phyloP scores from a whole-genome alignment of 37 sponge, comb jelly and placozoan species.

The Eunapius fragilis region DNA sequence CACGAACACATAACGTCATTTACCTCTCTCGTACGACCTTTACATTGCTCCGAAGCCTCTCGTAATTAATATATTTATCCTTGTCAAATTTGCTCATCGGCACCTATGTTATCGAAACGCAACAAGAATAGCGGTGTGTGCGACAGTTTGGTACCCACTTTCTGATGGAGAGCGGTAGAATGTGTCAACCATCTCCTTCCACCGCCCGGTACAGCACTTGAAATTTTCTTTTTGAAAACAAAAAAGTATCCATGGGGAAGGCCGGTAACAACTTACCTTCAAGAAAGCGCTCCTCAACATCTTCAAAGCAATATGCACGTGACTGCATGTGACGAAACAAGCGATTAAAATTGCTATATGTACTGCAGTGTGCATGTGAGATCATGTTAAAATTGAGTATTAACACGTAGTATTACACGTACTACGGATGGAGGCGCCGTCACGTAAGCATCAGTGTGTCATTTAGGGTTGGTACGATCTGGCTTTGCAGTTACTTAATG shows the following conservation, averaged over 20 bases:
- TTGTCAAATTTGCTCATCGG: constrained; percentile 97
- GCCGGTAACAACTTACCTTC: constrained; percentile 2
- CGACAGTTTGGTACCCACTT: constrained; percentile 3
- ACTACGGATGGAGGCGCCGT: too few relatives aligned
- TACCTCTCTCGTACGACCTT: constrained; percentile 77
- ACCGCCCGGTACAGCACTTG: neutral
- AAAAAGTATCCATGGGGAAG: too few relatives aligned
- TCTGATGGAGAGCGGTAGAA: constrained; percentile 12
- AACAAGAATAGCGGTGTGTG: neutral
- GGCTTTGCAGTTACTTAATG: too few relatives aligned
- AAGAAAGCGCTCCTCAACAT: constrained; percentile 38
- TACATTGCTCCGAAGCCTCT: constrained; percentile 61
- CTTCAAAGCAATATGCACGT: neutral
- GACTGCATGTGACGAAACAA: neutral
- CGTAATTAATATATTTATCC: constrained; percentile 76
- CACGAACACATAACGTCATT: neutral
- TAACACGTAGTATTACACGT: too few relatives aligned
- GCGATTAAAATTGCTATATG: neutral
- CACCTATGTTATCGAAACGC: constrained; percentile 47
- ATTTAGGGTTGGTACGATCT: too few relatives aligned
- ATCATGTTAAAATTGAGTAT: too few relatives aligned
- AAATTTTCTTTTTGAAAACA: neutral
- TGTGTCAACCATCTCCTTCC: constrained; percentile 36
- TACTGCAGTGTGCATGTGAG: too few relatives aligned
- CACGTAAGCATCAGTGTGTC: too few relatives aligned